These are phyloP conservation scores for Notothenia rossii DNA, from an alignment of 2,113 vertebrate genomes.

Conservation along the genomic window DNA sequence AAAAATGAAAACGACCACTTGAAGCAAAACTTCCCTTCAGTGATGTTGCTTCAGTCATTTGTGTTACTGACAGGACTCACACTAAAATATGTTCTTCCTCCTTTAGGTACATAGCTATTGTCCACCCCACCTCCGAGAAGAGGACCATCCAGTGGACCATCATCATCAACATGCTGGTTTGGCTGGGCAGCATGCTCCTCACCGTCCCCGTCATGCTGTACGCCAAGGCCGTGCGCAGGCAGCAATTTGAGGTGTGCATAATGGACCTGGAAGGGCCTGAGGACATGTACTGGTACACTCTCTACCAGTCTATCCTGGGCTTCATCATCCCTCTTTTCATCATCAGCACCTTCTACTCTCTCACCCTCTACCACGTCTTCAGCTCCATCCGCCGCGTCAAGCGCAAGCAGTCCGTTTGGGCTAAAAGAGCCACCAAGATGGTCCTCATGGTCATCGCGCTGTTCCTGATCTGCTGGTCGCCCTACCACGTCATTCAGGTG, in stretches of 20 bases:
- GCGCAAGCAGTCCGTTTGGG: slow-evolving; percentile 85
- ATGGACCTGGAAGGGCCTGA: slow-evolving; percentile 82
- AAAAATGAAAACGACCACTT: slow-evolving; percentile 21
- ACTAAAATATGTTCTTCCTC: neutral
- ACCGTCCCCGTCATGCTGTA: slow-evolving; percentile 87
- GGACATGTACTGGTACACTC: slow-evolving; percentile 89
- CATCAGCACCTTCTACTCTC: slow-evolving; percentile 87
- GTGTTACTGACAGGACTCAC: neutral
- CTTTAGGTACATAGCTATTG: slow-evolving; percentile 85
- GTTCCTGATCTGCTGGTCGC: slow-evolving; percentile 87
- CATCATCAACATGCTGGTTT: slow-evolving; percentile 85
- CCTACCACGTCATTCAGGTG: slow-evolving; percentile 88
- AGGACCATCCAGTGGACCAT: slow-evolving; percentile 86
- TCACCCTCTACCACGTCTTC: slow-evolving; percentile 89
- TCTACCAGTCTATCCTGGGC: slow-evolving; percentile 86
- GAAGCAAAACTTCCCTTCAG: neutral
- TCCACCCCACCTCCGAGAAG: slow-evolving; percentile 84
- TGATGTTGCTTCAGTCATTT: slow-evolving; percentile 6
- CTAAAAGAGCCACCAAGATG: slow-evolving; percentile 85
- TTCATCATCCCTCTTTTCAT: slow-evolving; percentile 86
- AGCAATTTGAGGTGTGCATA: slow-evolving; percentile 82
- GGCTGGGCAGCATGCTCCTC: slow-evolving; percentile 85
- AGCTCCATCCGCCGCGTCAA: slow-evolving; percentile 85
- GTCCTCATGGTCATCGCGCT: slow-evolving; percentile 86
- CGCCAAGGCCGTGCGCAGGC: slow-evolving; percentile 75